A percentile compares a stretch with the other conserved stretches of the same genome.
These are phyloP conservation scores for Dryoscopus gambensis DNA, from an alignment of 2,113 vertebrate species.

Conservation along the genomic window DNA sequence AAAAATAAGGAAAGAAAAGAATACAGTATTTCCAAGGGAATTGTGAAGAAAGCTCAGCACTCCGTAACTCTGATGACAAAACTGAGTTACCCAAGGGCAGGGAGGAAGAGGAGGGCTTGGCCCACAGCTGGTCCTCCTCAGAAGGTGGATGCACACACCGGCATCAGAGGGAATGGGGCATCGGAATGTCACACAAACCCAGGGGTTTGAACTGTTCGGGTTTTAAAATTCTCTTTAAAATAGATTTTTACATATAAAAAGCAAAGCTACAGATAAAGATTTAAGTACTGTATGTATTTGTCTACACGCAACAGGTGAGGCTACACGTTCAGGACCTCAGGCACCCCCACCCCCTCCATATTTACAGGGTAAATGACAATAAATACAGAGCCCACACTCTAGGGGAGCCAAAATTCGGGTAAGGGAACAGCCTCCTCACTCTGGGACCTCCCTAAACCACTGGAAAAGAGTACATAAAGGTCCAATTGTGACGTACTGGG, in stretches of 20 bases:
- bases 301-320: background rate
- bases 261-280: background rate
- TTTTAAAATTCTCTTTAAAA: background rate
- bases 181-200: background rate
- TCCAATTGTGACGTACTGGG: background rate
- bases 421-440: background rate
- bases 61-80: background rate
- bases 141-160: background rate
- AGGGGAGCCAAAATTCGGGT: background rate
- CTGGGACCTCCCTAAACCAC: background rate
- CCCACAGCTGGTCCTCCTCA: background rate
- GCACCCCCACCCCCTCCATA: background rate
- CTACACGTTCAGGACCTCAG: background rate
- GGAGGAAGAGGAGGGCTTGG: background rate
- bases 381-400: background rate
- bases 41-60: background rate
- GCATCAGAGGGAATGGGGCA: background rate
- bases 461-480: background rate
- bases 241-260: background rate
- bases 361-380: conserved; percentile 32
- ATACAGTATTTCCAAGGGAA: background rate
- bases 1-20: background rate
- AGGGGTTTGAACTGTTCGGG: background rate
- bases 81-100: background rate
- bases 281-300: conserved; percentile 26